These are phyloP conservation scores for Loxodonta africana DNA, from an alignment of 2,113 vertebrate species.

Conservation along the genomic window DNA sequence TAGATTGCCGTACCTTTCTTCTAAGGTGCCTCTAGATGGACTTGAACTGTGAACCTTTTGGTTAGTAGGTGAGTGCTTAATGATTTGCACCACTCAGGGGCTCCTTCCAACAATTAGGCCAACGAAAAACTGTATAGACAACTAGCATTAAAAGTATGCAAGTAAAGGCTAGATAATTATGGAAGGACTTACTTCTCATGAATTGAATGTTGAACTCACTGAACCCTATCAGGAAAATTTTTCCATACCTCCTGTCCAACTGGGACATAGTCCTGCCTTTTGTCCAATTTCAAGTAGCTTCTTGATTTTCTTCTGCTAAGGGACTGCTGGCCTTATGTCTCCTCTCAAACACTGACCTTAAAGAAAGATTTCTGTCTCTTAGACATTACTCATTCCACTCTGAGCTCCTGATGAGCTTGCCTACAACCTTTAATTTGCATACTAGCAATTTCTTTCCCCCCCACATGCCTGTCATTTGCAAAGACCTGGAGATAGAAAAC, in stretches of 20 bases:
- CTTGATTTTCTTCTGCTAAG: slow-evolving; percentile 2
- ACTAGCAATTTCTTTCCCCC: neutral
- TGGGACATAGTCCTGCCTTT: neutral
- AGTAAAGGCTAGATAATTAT: neutral
- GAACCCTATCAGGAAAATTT: neutral
- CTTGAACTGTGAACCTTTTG: neutral
- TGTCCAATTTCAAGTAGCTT: neutral
- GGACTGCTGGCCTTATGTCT: neutral
- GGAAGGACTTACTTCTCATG: neutral
- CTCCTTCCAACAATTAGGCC: neutral
- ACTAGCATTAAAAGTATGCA: neutral
- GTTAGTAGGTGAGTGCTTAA: neutral
- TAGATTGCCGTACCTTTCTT: neutral
- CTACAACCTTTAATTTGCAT: neutral
- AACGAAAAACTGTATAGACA: neutral
- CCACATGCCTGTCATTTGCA: too few species aligned
- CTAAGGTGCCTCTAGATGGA: neutral
- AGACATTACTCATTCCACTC: neutral
- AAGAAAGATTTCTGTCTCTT: slow-evolving; percentile 25
- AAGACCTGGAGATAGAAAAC: too few species aligned
- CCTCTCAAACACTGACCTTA: neutral
- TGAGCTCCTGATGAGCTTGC: neutral
- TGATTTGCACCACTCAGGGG: neutral
- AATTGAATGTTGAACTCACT: neutral
- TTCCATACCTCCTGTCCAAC: neutral